phyloP scores from a whole-genome alignment of 2,113 vertebrate species.

The Brachionichthys hirsutus region DNA sequence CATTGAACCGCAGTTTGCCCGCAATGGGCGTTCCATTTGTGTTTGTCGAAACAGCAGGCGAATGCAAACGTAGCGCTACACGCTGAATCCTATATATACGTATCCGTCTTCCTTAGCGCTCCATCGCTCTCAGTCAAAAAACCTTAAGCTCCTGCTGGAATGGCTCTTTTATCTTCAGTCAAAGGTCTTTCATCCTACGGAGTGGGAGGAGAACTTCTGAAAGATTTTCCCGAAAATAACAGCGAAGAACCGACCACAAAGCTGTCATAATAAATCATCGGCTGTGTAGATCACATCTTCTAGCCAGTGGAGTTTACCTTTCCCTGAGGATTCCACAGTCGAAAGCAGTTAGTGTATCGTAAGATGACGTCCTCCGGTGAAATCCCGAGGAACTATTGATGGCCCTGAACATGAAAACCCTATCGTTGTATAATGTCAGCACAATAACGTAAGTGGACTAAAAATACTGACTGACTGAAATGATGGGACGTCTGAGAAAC shows the following conservation, averaged over 20 bases:
- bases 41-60: not conserved
- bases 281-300: conserved; percentile 49
- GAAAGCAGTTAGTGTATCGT: conserved; percentile 34
- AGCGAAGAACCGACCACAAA: conserved; percentile 57
- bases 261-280: conserved; percentile 56
- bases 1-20: no score
- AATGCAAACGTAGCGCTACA: conserved; percentile 30
- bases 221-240: conserved; percentile 41
- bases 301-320: conserved; percentile 49
- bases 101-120: conserved; percentile 34
- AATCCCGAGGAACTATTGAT: conserved; percentile 21
- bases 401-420: conserved; percentile 29
- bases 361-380: conserved; percentile 39
- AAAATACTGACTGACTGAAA: conserved; percentile 18
- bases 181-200: conserved; percentile 36
- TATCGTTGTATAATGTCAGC: conserved; percentile 40
- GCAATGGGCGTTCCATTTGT: no score
- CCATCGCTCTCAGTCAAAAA: conserved; percentile 44
- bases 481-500: not conserved
- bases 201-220: conserved; percentile 50
- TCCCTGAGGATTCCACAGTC: conserved; percentile 46
- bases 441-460: conserved; percentile 29
- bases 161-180: conserved; percentile 61
- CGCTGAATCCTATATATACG: conserved; percentile 18
- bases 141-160: no score